A percentile compares a stretch with the other conserved stretches of the same genome.
Conservation (phyloP, 2,888 invertebrate genomes). For the Syrista parreyssii region DNA sequence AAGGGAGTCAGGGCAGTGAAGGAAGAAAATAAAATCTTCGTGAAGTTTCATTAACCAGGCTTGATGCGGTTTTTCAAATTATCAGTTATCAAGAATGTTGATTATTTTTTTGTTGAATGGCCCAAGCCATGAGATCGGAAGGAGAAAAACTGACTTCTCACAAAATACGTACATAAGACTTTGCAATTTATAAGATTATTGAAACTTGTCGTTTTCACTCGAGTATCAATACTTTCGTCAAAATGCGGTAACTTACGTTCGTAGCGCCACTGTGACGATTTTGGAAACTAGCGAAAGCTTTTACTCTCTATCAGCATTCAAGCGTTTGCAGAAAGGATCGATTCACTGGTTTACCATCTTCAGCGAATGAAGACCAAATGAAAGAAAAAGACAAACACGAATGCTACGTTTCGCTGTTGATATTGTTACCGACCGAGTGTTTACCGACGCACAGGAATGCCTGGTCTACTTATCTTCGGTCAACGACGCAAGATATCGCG, state of each 20-base stretch:
- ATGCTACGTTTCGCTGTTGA: background rate
- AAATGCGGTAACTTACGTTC: background rate
- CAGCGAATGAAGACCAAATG: background rate
- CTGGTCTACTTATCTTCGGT: background rate
- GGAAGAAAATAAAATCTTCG: background rate
- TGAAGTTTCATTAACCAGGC: background rate
- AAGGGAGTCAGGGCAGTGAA: background rate
- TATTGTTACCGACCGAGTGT: background rate
- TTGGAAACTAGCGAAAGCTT: background rate
- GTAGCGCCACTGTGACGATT: background rate
- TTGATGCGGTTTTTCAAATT: background rate
- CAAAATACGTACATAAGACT: background rate
- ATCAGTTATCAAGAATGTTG: background rate
- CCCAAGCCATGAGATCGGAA: background rate
- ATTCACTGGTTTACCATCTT: background rate
- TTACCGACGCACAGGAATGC: background rate
- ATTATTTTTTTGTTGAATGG: background rate
- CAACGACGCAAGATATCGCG: background rate
- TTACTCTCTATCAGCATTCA: background rate
- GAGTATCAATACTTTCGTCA: background rate
- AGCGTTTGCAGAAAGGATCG: background rate
- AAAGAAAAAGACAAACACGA: background rate
- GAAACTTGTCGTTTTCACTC: background rate
- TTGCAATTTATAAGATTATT: background rate
- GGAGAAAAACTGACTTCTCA: background rate